Percentiles rank a stretch among this genome's conserved stretches.
Conservation (phyloP, 2,888 invertebrate genomes). For the Drosophila anceps region DNA sequence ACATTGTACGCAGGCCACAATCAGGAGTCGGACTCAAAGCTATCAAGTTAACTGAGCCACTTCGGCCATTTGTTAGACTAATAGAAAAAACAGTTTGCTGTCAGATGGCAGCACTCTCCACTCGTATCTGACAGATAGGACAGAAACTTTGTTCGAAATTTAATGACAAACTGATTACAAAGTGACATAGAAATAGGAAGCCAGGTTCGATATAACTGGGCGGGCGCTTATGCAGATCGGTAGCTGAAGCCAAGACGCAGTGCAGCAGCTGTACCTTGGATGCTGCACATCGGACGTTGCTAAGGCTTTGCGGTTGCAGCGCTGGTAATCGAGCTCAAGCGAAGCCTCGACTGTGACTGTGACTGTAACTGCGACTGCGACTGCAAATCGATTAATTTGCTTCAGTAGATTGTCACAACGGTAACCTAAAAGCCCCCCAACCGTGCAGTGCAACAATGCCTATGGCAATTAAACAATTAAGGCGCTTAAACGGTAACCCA, state of each 20-base stretch:
- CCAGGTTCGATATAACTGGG: constrained; percentile 3
- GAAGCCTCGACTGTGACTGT: constrained; percentile 22
- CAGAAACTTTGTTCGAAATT: constrained; percentile 24
- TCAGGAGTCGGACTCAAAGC: constrained; percentile 3
- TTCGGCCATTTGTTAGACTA: constrained; percentile 36
- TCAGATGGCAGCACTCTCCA: constrained; percentile 10
- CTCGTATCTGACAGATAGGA: constrained; percentile 40
- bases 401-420: constrained; percentile 67
- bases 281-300: constrained; percentile 17
- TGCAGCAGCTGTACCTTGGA: constrained; percentile 10
- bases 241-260: constrained; percentile 5
- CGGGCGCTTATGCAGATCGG: constrained; percentile 29
- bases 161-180: constrained; percentile 61
- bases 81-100: constrained; percentile 10
- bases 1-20: background rate
- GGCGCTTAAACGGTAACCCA: constrained; percentile 76
- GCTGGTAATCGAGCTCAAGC: constrained; percentile 38
- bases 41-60: constrained; percentile 13
- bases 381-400: constrained; percentile 76
- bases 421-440: constrained; percentile 59
- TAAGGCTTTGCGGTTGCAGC: constrained; percentile 39
- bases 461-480: constrained; percentile 80
- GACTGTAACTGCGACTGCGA: constrained; percentile 11
- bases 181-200: constrained; percentile 49
- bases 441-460: constrained; percentile 54